A percentile compares a stretch with the other conserved stretches of the same genome.
Conservation (phyloP, 2,888 invertebrate genomes). For the Phengaris alcon region DNA sequence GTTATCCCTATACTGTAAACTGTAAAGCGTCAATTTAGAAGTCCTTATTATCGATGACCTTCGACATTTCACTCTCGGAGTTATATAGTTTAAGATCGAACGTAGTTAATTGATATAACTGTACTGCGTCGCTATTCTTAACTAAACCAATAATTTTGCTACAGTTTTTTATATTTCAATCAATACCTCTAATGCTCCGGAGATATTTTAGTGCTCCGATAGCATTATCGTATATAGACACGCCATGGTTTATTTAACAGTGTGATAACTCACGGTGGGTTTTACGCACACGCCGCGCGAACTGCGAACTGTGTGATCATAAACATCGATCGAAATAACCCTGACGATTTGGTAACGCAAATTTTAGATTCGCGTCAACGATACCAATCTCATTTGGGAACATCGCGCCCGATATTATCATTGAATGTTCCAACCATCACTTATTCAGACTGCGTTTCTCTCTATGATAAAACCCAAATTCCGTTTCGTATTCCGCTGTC, state of each 20-base stretch:
- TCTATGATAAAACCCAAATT: background rate
- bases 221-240: slow-evolving; percentile 7
- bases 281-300: slow-evolving; percentile 13
- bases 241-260: slow-evolving; percentile 19
- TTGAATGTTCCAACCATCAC: background rate
- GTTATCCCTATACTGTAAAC: slow-evolving; percentile 36
- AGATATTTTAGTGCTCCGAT: slow-evolving; percentile 11
- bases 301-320: slow-evolving; percentile 29
- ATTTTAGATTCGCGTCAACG: slow-evolving; percentile 35
- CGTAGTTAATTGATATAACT: background rate
- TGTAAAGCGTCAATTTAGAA: background rate
- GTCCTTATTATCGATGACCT: background rate
- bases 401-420: slow-evolving; percentile 32
- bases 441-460: background rate
- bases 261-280: slow-evolving; percentile 26
- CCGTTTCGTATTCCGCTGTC: slow-evolving; percentile 51
- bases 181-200: background rate
- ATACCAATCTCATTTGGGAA: slow-evolving; percentile 37
- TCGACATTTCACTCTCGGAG: background rate
- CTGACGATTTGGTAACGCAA: slow-evolving; percentile 28
- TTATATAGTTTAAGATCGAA: slow-evolving; percentile 2
- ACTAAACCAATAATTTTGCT: background rate
- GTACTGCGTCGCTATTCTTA: background rate
- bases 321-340: slow-evolving; percentile 36
- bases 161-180: background rate